A percentile compares a stretch with the other conserved stretches of the same genome.
phyloP scores from a whole-genome alignment of 2,113 vertebrate species.

The Mesoclemmys tuberculata region DNA sequence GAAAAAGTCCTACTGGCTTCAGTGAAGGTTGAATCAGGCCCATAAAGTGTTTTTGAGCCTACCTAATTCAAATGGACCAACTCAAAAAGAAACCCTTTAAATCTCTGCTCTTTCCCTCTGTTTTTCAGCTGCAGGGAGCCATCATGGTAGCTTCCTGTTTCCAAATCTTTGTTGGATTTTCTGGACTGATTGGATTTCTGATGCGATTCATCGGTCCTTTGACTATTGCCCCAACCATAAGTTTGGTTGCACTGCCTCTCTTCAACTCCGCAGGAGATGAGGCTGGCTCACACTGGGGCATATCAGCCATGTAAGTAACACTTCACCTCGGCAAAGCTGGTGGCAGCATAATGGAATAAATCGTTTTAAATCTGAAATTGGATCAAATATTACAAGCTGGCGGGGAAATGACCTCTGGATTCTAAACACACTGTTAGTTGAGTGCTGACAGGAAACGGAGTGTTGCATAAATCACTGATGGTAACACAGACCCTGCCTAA shows the following conservation, averaged over 20 bases:
- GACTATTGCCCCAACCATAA: conserved; percentile 96
- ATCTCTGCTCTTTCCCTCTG: neutral
- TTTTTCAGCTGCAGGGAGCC: conserved; percentile 89
- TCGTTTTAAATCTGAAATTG: neutral
- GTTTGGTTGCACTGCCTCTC: conserved; percentile 91
- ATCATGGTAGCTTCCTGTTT: conserved; percentile 94
- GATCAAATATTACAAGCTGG: neutral
- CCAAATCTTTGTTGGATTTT: conserved; percentile 93
- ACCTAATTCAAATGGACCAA: neutral
- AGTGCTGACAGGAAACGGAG: neutral
- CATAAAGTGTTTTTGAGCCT: neutral
- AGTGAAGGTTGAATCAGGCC: neutral
- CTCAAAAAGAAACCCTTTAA: neutral
- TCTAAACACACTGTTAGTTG: neutral
- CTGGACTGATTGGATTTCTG: conserved; percentile 92
- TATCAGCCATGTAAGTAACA: conserved; percentile 86
- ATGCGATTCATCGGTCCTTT: conserved; percentile 95
- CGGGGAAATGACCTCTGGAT: neutral
- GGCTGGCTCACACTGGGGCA: conserved; percentile 94
- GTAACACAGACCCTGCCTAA: accelerated
- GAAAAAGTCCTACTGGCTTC: neutral
- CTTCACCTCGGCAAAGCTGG: neutral
- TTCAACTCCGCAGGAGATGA: conserved; percentile 87
- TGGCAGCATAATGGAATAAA: neutral
- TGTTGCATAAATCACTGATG: neutral